Conservation (phyloP, 1,140 invertebrate species). For the Aradophagus sp. region DNA sequence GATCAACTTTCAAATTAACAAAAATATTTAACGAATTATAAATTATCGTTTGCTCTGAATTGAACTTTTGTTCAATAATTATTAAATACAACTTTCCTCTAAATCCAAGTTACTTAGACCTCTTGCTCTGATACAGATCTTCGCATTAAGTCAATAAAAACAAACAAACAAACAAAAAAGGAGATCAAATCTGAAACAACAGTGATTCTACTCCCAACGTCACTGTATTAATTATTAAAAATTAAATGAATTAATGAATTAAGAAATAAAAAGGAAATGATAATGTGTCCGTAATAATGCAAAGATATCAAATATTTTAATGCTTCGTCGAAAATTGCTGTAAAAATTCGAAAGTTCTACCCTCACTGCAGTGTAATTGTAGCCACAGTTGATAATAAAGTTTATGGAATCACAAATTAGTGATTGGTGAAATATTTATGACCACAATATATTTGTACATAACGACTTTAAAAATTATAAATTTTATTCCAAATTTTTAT, state of each 20-base stretch:
- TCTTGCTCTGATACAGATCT: no score
- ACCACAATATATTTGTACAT: constrained; percentile 36
- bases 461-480: constrained; percentile 30
- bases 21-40: no score
- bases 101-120: no score
- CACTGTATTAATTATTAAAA: no score
- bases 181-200: no score
- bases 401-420: constrained; percentile 34
- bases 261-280: constrained; percentile 24
- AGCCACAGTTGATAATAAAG: constrained; percentile 30
- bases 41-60: no score
- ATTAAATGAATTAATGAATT: constrained; percentile 32
- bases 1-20: no score
- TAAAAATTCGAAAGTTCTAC: constrained; percentile 54
- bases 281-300: constrained; percentile 43
- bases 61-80: no score
- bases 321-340: constrained; percentile 26
- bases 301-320: constrained; percentile 48
- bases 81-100: no score
- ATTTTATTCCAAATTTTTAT: constrained; percentile 47
- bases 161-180: no score
- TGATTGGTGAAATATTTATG: constrained; percentile 49
- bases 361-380: constrained; percentile 48
- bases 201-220: no score
- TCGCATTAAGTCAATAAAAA: no score